Evolutionary conservation across 2,113 vertebrate species (phyloP).

Genomic region (Trogon surrucura): DNA sequence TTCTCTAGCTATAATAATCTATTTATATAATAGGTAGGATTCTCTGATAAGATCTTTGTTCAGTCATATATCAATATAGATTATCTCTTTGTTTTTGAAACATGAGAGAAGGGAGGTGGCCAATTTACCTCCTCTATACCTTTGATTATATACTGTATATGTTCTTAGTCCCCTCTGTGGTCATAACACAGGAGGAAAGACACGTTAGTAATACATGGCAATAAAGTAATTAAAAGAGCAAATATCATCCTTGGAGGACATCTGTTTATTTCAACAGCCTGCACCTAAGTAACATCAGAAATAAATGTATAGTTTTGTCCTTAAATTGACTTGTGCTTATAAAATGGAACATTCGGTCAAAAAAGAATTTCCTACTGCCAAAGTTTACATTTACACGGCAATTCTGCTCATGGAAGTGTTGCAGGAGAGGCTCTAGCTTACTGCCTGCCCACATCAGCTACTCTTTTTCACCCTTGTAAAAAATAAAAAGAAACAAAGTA

Average conservation of each 20-base stretch:
- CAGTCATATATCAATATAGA: background rate
- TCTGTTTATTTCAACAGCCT: background rate
- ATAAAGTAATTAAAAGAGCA: slow-evolving; percentile 2
- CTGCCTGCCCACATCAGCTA: background rate
- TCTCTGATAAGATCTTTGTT: background rate
- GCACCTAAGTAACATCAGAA: background rate
- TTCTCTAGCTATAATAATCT: background rate
- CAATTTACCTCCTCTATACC: slow-evolving; percentile 1
- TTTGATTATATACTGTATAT: slow-evolving; percentile 10
- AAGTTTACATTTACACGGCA: background rate
- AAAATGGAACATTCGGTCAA: background rate
- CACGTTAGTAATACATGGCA: background rate
- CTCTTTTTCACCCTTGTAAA: background rate
- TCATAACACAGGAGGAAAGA: slow-evolving; percentile 3
- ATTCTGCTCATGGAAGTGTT: background rate
- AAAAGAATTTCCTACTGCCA: background rate
- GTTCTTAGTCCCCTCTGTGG: background rate
- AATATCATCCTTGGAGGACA: background rate
- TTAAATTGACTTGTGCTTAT: background rate
- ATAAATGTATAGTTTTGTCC: background rate
- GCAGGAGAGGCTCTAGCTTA: background rate
- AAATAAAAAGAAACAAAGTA: background rate
- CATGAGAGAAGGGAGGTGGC: background rate
- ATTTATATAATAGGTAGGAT: background rate
- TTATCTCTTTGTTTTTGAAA: slow-evolving; percentile 29